These are phyloP conservation scores for Aurelia sp. DNA, from an alignment of 30 jellyfish, hydroid and myxozoan species.

Conservation along the genomic window DNA sequence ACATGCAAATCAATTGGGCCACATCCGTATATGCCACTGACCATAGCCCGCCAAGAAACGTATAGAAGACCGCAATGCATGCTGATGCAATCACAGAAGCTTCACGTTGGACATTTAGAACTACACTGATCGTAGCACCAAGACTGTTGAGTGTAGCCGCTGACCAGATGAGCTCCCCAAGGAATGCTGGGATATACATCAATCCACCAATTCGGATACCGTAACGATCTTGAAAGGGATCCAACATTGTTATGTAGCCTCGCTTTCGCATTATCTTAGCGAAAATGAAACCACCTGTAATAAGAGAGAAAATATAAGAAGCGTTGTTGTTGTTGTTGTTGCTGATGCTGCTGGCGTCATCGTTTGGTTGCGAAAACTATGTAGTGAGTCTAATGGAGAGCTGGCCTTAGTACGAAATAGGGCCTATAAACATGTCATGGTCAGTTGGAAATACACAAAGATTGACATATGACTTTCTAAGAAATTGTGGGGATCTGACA, in stretches of 20 bases:
- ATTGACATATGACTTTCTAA: no score
- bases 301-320: background rate
- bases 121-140: slow-evolving; percentile 98
- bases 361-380: no score
- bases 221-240: slow-evolving; percentile 98
- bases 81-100: slow-evolving; percentile 94
- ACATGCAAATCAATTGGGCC: slow-evolving; percentile 98
- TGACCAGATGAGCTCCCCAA: slow-evolving; percentile 98
- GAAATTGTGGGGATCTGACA: no score
- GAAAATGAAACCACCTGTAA: slow-evolving; percentile 94
- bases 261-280: slow-evolving; percentile 98
- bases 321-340: no score
- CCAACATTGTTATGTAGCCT: slow-evolving; percentile 97
- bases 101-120: slow-evolving; percentile 59
- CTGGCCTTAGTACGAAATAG: no score
- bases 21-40: slow-evolving; percentile 99
- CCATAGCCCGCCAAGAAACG: slow-evolving; percentile 99
- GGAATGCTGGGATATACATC: slow-evolving; percentile 98
- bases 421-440: no score
- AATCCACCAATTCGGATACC: slow-evolving; percentile 96
- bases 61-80: slow-evolving; percentile 96
- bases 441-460: no score
- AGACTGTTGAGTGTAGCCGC: slow-evolving; percentile 98
- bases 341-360: no score
- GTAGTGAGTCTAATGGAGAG: no score